Evolutionary conservation across 2,797 vertebrate genomes (phyloP).

Genomic region (Malurus splendens): DNA sequence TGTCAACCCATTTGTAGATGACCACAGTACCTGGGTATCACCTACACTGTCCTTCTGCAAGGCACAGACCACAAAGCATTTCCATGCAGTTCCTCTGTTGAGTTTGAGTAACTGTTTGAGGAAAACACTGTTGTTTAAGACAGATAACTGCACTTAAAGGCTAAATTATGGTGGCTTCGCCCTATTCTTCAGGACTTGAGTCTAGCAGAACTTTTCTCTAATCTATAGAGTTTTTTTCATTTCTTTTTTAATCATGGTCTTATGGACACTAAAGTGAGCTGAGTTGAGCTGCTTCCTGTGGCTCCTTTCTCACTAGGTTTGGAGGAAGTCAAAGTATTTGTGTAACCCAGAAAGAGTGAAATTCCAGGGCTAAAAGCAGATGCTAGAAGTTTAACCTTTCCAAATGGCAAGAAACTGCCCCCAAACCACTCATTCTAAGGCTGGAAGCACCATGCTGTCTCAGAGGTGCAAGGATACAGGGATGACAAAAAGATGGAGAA

Average conservation of each 20-base stretch:
- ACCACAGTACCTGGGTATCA: neutral
- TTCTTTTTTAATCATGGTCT: neutral
- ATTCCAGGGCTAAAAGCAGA: neutral
- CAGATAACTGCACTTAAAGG: neutral
- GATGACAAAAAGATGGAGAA: neutral
- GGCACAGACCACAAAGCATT: neutral
- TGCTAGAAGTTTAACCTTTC: neutral
- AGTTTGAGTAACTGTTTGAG: neutral
- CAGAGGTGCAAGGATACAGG: neutral
- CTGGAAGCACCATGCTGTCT: accelerated
- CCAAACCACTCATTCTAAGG: neutral
- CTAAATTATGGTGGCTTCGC: neutral
- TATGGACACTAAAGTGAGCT: neutral
- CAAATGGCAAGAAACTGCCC: neutral
- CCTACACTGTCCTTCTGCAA: neutral
- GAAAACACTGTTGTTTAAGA: neutral
- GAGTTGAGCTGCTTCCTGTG: neutral
- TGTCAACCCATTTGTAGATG: neutral
- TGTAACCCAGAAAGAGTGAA: neutral
- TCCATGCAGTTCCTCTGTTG: neutral
- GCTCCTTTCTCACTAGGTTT: neutral
- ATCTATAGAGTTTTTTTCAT: neutral
- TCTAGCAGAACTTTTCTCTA: neutral
- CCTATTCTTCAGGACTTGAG: neutral
- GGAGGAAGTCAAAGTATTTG: neutral